Base-by-base conservation (phyloP, 2,888 invertebrate genomes). In the Drosophila differens region DNA sequence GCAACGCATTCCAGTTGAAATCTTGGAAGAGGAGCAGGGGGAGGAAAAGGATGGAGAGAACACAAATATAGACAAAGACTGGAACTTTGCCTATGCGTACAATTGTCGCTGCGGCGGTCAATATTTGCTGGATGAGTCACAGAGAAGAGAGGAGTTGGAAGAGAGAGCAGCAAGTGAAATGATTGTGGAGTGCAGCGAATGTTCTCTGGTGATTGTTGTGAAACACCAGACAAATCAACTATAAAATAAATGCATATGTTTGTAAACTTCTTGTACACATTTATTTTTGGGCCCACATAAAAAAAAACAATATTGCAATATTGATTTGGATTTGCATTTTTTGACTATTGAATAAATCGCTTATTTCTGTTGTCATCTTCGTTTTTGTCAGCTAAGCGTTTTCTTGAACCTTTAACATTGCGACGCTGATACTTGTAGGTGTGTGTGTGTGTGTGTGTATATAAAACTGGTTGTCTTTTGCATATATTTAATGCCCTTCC, bases 51-150 rank as follows among this genome's bases (percentile, higher is more conserved):
- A 57, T 28, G n/a, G 54, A 19, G 57, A 53, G 49, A 59, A 51
- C 37, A 49, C 16, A 25, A 51, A 68, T 30, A 41, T 64, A 75
- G 74, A 90, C 74, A 81, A 77, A 86, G 87, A 77, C 68, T 69
- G 70, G 77, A 74, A 67, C 64, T 65, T 51, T 28, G 76, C 80
- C 75, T 92, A 92, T 84, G 91, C 93, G 39, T 96, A 95, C 91
- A 94, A 93, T 16, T 97, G 97, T 91, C 94, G 97, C 88, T 97
- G 97, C 93, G 96, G 97, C 81, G 95, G 95, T 78, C 94, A 88
- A 76, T 93, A 93, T 83, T 79, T 92, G 76, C 79, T 93, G 63
- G 92, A 91, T 85, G 87, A 79, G 63, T 81, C 92, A 87, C 78
- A 74, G 63, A 69, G 65, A 77, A 69, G 55, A 67, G 79, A 78